phyloP scores from a whole-genome alignment of 2,888 invertebrate genomes.

The Hymenopus coronatus region DNA sequence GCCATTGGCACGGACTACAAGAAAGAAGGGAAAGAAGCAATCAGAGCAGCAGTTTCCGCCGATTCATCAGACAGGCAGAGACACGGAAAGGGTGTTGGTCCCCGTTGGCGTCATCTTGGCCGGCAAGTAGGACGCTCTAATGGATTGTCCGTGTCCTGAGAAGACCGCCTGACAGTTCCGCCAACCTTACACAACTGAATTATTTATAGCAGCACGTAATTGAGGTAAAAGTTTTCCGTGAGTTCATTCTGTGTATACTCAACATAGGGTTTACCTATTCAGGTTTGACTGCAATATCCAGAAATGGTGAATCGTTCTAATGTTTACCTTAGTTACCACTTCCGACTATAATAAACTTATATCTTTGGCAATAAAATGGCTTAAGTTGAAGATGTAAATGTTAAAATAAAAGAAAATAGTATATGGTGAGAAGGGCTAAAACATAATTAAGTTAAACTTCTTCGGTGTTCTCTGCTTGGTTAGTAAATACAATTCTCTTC shows the following conservation, averaged over 20 bases:
- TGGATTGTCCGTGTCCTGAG: background rate
- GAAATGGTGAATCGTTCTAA: no score
- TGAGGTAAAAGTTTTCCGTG: background rate
- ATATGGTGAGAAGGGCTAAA: no score
- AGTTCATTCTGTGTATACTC: background rate
- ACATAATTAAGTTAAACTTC: no score
- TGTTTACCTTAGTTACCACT: no score
- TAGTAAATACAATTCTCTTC: no score
- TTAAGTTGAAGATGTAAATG: no score
- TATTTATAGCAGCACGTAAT: background rate
- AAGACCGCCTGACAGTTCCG: background rate
- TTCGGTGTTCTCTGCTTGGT: no score
- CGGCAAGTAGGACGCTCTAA: background rate
- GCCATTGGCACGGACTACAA: background rate
- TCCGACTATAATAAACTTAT: no score
- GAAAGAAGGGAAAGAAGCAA: background rate
- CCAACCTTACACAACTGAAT: background rate
- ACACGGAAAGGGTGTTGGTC: background rate
- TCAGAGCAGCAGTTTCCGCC: background rate
- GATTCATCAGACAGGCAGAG: background rate
- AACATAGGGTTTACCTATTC: background rate
- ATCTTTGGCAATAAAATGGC: no score
- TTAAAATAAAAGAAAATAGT: no score
- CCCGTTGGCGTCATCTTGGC: background rate
- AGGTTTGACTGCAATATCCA: no score